These are phyloP conservation scores for Ostrea edulis DNA, from an alignment of 1,140 invertebrate genomes.

Conservation along the genomic window DNA sequence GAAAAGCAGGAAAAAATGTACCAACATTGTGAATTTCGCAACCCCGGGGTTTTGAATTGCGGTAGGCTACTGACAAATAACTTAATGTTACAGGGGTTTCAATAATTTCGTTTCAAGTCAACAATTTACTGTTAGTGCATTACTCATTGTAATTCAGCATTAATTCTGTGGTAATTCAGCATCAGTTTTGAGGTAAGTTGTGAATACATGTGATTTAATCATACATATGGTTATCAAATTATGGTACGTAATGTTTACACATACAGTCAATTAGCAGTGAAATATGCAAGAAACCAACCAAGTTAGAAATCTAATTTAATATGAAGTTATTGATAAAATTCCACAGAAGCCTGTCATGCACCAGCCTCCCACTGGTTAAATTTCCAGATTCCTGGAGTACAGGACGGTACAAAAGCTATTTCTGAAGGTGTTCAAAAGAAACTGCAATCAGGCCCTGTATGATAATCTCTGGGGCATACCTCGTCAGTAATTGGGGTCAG, in stretches of 20 bases:
- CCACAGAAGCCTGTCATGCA: background rate
- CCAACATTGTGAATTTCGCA: no score
- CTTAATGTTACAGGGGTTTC: no score
- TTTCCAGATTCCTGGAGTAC: background rate
- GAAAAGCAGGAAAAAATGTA: no score
- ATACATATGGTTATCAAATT: background rate
- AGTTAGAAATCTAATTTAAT: background rate
- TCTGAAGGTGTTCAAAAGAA: background rate
- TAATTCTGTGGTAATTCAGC: background rate
- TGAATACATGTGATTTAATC: background rate
- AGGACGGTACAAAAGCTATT: slow-evolving; percentile 9
- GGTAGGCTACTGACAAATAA: no score
- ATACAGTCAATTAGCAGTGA: background rate
- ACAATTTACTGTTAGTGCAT: no score
- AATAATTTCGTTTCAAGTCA: no score
- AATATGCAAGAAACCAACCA: background rate
- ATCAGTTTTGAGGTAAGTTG: background rate
- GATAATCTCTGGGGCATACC: slow-evolving; percentile 62
- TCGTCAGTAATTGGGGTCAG: slow-evolving; percentile 74
- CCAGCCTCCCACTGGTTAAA: background rate
- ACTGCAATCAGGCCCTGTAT: background rate
- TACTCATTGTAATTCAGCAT: no score
- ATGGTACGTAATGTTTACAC: background rate
- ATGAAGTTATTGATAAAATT: slow-evolving; percentile 15
- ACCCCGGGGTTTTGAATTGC: no score